Evolutionary conservation across 2,797 vertebrate species (phyloP).

Genomic region (Lutjanus argentimaculatus): DNA sequence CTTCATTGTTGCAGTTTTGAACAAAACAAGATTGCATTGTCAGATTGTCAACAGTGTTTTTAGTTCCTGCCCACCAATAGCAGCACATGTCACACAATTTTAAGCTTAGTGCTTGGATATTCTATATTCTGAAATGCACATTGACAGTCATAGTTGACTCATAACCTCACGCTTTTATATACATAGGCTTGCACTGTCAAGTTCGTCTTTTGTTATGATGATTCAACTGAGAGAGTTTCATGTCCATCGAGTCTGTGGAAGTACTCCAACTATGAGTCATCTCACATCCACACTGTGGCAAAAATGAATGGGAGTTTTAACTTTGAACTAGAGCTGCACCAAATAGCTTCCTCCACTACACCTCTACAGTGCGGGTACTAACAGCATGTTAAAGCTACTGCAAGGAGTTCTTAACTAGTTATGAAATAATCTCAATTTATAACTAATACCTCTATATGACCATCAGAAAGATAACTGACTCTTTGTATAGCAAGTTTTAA

Average conservation of each 20-base stretch:
- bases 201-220: background rate
- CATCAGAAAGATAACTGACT: no score
- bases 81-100: background rate
- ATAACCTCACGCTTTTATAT: background rate
- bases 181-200: background rate
- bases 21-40: background rate
- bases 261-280: conserved; percentile 20
- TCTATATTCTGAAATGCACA: background rate
- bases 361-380: no score
- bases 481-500: no score
- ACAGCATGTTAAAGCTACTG: no score
- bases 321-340: background rate
- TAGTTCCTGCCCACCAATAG: background rate
- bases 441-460: no score
- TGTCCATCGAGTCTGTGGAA: conserved; percentile 9
- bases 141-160: background rate
- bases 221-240: conserved; percentile 18
- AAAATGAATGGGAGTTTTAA: background rate
- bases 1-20: background rate
- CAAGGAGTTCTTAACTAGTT: no score
- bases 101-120: background rate
- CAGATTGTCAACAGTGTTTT: background rate
- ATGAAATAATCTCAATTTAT: no score
- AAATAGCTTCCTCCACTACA: background rate
- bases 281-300: background rate